Conservation (phyloP, 1,140 invertebrate species). For the Brachionus paranguensis region DNA sequence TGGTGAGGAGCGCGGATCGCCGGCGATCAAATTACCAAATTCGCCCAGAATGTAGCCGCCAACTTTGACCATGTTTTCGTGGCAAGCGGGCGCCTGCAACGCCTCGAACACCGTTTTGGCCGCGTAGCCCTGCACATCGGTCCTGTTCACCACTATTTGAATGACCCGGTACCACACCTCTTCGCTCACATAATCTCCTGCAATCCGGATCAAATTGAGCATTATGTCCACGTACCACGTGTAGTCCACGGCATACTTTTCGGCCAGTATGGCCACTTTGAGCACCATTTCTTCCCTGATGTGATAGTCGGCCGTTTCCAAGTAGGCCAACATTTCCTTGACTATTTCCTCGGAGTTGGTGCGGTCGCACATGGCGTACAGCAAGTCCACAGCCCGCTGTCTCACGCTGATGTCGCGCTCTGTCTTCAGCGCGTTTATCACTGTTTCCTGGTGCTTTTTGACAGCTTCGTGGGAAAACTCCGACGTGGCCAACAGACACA, state of each 20-base stretch:
- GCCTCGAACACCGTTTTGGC: constrained; percentile 97
- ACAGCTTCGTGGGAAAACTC: constrained; percentile 99
- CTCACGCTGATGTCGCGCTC: constrained; percentile 97
- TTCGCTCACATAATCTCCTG: constrained; percentile 93
- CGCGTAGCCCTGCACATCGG: constrained; percentile 94
- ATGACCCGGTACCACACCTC: constrained; percentile 98
- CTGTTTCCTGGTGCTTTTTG: constrained; percentile 99
- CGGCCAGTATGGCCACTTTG: constrained; percentile 97
- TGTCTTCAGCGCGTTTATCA: constrained; percentile 96
- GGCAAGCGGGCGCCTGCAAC: constrained; percentile 92
- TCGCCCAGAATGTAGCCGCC: constrained; percentile 98
- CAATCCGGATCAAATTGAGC: constrained; percentile 95
- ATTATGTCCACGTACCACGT: constrained; percentile 99
- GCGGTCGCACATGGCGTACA: constrained; percentile 99
- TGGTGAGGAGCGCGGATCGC: constrained; percentile 85
- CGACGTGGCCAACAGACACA: constrained; percentile 97
- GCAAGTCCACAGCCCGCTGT: constrained; percentile 94
- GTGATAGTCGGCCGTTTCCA: constrained; percentile 98
- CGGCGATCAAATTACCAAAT: constrained; percentile 98
- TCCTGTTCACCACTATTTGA: constrained; percentile 97
- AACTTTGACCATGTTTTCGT: constrained; percentile 99
- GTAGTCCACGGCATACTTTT: constrained; percentile 99
- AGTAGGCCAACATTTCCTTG: constrained; percentile 96
- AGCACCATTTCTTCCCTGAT: constrained; percentile 99
- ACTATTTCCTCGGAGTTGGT: constrained; percentile 99